Percentiles rank a stretch among this genome's conserved stretches.
Conservation (phyloP, 2,888 invertebrate genomes). For the Omphaloscelis lunosa region DNA sequence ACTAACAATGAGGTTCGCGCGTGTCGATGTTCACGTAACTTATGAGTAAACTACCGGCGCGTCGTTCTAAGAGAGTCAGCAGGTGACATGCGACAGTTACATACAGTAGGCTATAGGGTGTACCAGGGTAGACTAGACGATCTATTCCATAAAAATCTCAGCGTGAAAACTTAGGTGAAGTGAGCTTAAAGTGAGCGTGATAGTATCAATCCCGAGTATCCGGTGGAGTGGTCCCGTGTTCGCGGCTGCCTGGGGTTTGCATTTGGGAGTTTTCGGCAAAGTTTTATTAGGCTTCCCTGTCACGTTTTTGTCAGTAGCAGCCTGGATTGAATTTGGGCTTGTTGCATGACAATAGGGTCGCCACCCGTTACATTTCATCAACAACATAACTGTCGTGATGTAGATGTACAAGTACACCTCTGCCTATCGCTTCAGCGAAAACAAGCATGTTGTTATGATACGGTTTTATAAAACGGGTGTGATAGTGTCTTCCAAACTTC, state of each 20-base stretch:
- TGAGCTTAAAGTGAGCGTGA: not conserved
- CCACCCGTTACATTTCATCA: not conserved
- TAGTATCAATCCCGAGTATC: not conserved
- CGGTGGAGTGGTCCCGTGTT: not conserved
- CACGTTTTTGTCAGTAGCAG: not conserved
- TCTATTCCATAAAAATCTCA: not conserved
- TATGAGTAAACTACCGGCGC: slow-evolving; percentile 1
- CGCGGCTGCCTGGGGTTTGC: not conserved
- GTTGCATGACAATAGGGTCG: not conserved
- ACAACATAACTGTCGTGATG: not conserved
- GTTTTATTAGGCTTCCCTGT: not conserved
- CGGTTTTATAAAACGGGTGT: not conserved
- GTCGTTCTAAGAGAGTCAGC: not conserved
- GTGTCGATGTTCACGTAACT: slow-evolving; percentile 8
- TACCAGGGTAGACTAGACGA: not conserved
- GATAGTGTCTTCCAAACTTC: not conserved
- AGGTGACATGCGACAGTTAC: too few species aligned
- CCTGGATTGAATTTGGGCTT: not conserved
- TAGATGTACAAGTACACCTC: not conserved
- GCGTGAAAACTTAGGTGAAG: too few species aligned
- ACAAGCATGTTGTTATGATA: not conserved
- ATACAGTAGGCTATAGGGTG: not conserved
- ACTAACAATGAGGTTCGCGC: slow-evolving; percentile 29
- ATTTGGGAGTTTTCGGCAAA: not conserved
- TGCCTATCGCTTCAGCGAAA: not conserved